Evolutionary conservation across 2,888 invertebrate species (phyloP), one percentile per base, ranked within the genome.

Genomic region (Nasonia oneida): DNA sequence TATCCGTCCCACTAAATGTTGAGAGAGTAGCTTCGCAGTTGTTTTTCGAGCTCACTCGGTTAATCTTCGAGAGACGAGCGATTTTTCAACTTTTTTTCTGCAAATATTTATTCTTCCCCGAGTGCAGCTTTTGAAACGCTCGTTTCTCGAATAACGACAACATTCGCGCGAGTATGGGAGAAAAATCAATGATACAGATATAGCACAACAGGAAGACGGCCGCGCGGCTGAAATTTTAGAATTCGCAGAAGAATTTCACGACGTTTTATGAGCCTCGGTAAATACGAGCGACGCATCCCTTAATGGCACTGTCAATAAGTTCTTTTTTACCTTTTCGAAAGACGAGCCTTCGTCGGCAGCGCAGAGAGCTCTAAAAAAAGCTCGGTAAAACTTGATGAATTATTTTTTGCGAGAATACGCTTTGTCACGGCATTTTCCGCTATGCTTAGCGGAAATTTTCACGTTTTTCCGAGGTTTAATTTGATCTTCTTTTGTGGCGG

Each of bases 231-330:
- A 73, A 39, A 77, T 71, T 6, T 33, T 33, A 23, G 18, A 75
- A 73, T 73, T 83, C 83, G 81, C 86, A 85, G 85, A 88, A 79
- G 88, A 88, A 88, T 90, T 88, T 86, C 83, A 80, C 64, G 86
- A 2, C 57, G 80, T 89, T 91, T 89, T 89, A 89, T 85, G 87
- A 88, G 83, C 64, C 86, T 89, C 78, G 53, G 88, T 82, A 83
- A 89, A 88, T 88, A 87, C 85, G 82, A 87, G 77, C 86, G 83
- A 86, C 76, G 82, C 81, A 70, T 83, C 87, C 76, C 88, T 88
- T 90, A 90, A 91, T 90, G 89, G 89, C 78, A 90, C 80, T 89
- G 90, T 90, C 91, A 90, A 91, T 89, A 90, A 87, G 76, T 88
- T 90, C 88, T 29, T 50, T 50, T 64, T 33, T 18, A 23, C 10